Base-by-base conservation (phyloP, 37 sponge, comb jelly and placozoan genomes). In the Halisarca cf. caerulea region DNA sequence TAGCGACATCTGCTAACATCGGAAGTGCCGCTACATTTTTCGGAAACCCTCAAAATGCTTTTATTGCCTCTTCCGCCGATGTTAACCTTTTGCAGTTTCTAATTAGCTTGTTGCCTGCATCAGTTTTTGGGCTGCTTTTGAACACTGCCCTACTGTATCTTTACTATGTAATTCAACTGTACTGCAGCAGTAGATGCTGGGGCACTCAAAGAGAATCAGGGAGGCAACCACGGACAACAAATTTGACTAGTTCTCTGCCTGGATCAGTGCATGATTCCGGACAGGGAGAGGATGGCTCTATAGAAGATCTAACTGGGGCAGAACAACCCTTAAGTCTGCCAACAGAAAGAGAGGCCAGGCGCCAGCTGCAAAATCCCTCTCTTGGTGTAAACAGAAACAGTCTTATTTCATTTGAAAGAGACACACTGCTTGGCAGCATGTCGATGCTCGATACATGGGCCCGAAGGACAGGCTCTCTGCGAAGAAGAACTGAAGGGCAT, bases 41-140 rank as follows among this genome's bases (percentile, higher is more conserved):
- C 80, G 95, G 95, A 8, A 95, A 95, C 54, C 95, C 95, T 3
- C 92, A 95, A 75, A 95, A 95, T 82, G 95, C 95, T 8, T 95
- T 91, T 84, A 95, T 95, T 68, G 95, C 92, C 18, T 80, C 87
- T 30, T 58, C 25, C 18, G 87, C 90, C 42, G 86, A 75, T 0
- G 86, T 91, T 21, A 58, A 68, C 35, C 80, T 95, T 25, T 39
- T 88, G 6, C 78, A 91, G 58, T 89, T 89, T 73, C 91, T 95
- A 59, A 69, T 89, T 42, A 84, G 90, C 41, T 69, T 89, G 34
- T 66, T 89, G 0, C 95, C 92, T 3, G 92, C 95, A 47, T 85
- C 95, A 38, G 21, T 89, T 0, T 40, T 95, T 20, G 95, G 95
- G 15, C 59, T 82, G 3, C 81, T 77, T 5, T 23, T 88, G 2